Base-by-base conservation (phyloP, 2,113 vertebrate species). In the Sinosuthora webbiana region DNA sequence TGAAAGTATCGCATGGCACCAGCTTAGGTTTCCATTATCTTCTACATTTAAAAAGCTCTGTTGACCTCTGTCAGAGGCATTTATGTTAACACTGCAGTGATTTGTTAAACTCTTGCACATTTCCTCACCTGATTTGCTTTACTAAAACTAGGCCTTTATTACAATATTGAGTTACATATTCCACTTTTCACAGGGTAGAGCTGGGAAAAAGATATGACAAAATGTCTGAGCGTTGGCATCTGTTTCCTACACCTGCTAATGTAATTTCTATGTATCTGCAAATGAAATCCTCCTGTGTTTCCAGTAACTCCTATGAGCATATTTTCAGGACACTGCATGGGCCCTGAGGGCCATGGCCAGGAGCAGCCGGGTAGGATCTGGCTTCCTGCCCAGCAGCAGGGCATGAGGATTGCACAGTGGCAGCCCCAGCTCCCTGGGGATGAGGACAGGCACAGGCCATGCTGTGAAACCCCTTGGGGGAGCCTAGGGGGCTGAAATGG, bases 11-110 rank as follows among this genome's bases (percentile, higher is more conserved):
- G 0, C n/a, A 62, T 62, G 57, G 78, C 81, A 93, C 57, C 3
- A 9, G 65, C 35, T 91, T 87, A 84, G 15, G n/a, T 89, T 95
- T 95, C 87, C 73, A 76, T 94, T 84, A 83, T 76, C 83, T 89
- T 62, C 49, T 41, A 30, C 77, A 57, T 75, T 93, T 41, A 70
- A 78, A 88, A 71, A 50, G 71, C 52, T 50, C 59, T 50, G 44
- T 47, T 94, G 57, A 93, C 62, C 70, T 49, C 45, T 84, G 41
- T 79, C 77, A 89, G 49, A 85, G 33, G 67, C 64, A 79, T 82
- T 96, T 89, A 53, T 83, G 42, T 73, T 79, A 83, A 79, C 23
- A 39, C 24, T 82, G 62, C 31, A 87, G 35, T 62, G 83, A 71
- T 87, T 71, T 87, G 39, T 71, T 79, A 93, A 45, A 42, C 57